Conservation (phyloP, 2,888 invertebrate genomes). For the Amorpha juglandis region DNA sequence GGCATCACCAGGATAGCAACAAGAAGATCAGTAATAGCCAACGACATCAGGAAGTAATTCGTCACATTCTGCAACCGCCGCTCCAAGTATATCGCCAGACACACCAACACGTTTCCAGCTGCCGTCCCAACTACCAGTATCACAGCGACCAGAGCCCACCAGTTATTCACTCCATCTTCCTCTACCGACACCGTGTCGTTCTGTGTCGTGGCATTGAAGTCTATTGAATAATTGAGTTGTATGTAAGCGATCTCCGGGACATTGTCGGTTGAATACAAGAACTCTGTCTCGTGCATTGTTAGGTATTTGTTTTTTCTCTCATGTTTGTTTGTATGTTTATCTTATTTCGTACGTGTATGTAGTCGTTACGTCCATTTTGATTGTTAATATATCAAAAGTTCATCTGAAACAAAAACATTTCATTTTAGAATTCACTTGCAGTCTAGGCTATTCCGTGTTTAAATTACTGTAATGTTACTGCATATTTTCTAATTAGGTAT, state of each 20-base stretch:
- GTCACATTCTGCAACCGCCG: constrained; percentile 97
- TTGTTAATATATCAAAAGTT: constrained; percentile 28
- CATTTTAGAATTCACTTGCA: neutral
- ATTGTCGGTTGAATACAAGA: constrained; percentile 42
- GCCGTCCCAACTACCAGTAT: constrained; percentile 93
- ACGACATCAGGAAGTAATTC: constrained; percentile 97
- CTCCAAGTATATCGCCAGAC: constrained; percentile 96
- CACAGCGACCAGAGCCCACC: constrained; percentile 92
- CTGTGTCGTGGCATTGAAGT: constrained; percentile 47
- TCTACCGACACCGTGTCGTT: constrained; percentile 47
- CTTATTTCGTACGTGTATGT: constrained; percentile 78
- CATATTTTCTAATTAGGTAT: too few relatives aligned
- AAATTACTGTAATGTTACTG: too few relatives aligned
- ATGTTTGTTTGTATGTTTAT: constrained; percentile 67
- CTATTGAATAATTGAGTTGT: constrained; percentile 47
- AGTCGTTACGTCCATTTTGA: constrained; percentile 55
- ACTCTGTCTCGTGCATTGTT: constrained; percentile 72
- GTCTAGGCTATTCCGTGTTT: too few relatives aligned
- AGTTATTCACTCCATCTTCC: constrained; percentile 83
- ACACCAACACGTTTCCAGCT: constrained; percentile 96
- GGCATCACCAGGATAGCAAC: constrained; percentile 98
- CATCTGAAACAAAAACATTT: constrained; percentile 64
- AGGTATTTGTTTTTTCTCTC: constrained; percentile 53
- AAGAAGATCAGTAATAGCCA: constrained; percentile 97
- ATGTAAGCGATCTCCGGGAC: constrained; percentile 33